Percentiles rank a stretch among this genome's conserved stretches.
These are phyloP conservation scores for Homarus gammarus DNA, from an alignment of 2,888 invertebrate genomes.

Conservation along the genomic window DNA sequence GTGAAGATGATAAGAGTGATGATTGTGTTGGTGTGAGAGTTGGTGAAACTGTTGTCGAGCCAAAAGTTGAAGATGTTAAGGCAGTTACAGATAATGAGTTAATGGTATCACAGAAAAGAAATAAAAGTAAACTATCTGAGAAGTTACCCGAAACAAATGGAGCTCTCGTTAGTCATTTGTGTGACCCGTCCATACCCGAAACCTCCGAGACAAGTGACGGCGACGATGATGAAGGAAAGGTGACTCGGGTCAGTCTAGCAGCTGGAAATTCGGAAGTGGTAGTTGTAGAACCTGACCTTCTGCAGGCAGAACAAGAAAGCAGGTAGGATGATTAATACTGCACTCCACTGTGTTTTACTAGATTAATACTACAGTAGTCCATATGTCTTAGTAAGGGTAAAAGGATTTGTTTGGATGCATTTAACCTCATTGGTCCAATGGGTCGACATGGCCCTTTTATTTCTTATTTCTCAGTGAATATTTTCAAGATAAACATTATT, in stretches of 20 bases:
- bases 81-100: not conserved
- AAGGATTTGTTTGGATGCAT: too few species aligned
- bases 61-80: not conserved
- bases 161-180: slow-evolving; percentile 23
- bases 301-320: slow-evolving; percentile 39
- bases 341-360: too few species aligned
- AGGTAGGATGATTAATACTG: slow-evolving; percentile 10
- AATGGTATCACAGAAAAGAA: not conserved
- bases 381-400: too few species aligned
- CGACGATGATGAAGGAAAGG: slow-evolving; percentile 49
- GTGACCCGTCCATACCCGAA: slow-evolving; percentile 64
- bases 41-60: not conserved
- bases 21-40: not conserved
- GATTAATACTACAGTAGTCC: too few species aligned
- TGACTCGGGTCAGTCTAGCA: not conserved
- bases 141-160: not conserved
- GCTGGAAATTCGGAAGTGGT: slow-evolving; percentile 5
- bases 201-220: slow-evolving; percentile 60
- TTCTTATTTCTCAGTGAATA: too few species aligned
- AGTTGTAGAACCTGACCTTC: not conserved
- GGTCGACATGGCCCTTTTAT: too few species aligned
- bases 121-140: not conserved
- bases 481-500: too few species aligned
- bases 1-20: not conserved
- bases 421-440: too few species aligned